These are phyloP conservation scores for Anguilla obscura DNA, from an alignment of 2,797 vertebrate genomes.

Conservation along the genomic window DNA sequence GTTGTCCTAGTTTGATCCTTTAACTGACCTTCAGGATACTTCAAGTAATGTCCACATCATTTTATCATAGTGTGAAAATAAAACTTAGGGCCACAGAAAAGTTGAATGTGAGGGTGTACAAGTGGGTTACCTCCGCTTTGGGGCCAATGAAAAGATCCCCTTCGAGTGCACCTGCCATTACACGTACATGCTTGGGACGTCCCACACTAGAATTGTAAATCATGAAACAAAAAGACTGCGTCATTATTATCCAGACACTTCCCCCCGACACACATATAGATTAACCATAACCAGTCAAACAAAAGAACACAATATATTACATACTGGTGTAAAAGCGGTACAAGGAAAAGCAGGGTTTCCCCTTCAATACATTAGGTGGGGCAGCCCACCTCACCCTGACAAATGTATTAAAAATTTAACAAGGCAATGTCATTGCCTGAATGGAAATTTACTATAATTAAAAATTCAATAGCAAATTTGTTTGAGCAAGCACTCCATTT, in stretches of 20 bases:
- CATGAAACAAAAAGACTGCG: background rate
- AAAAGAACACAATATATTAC: background rate
- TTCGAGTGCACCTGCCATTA: constrained; percentile 90
- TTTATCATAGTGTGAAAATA: background rate
- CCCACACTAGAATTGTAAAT: constrained; percentile 73
- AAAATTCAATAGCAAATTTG: too few species aligned
- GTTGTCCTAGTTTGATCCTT: background rate
- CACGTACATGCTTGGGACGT: constrained; percentile 86
- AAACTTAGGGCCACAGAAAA: background rate
- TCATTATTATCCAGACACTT: background rate
- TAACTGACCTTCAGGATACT: background rate
- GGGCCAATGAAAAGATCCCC: constrained; percentile 90
- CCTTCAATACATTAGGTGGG: too few species aligned
- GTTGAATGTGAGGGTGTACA: constrained; percentile 3
- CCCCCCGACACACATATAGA: background rate
- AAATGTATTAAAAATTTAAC: too few species aligned
- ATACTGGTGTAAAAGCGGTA: background rate
- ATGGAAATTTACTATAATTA: too few species aligned
- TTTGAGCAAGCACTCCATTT: too few species aligned
- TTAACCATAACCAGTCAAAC: background rate
- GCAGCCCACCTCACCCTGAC: too few species aligned
- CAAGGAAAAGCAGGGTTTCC: background rate
- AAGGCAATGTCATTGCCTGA: too few species aligned
- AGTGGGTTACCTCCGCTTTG: constrained; percentile 79
- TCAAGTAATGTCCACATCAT: background rate